These are phyloP conservation scores for Eunapius fragilis DNA, from an alignment of 37 sponge, comb jelly and placozoan genomes.

Conservation along the genomic window DNA sequence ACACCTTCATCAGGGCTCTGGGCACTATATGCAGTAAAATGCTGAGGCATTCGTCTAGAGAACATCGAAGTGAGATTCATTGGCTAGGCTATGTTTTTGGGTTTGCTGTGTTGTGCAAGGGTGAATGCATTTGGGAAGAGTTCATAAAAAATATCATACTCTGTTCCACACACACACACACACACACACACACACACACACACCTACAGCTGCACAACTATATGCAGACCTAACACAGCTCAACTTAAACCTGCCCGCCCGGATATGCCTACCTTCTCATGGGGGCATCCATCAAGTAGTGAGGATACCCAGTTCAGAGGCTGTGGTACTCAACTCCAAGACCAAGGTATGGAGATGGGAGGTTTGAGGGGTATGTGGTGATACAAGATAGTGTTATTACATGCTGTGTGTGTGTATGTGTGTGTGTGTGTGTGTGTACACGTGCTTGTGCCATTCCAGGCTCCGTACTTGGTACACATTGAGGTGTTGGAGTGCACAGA, in stretches of 20 bases:
- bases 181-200: too few species aligned
- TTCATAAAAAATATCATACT: too few species aligned
- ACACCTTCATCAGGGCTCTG: constrained; percentile 56
- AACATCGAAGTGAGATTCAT: constrained; percentile 69
- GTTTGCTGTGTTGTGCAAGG: too few species aligned
- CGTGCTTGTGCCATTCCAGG: constrained; percentile 34
- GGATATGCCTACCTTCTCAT: constrained; percentile 81
- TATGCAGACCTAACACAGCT: constrained; percentile 92
- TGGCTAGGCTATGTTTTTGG: background rate
- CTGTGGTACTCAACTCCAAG: constrained; percentile 94
- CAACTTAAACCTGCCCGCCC: constrained; percentile 94
- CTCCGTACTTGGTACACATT: constrained; percentile 86
- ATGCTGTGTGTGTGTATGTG: background rate
- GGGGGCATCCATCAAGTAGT: constrained; percentile 75
- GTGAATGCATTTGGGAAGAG: too few species aligned
- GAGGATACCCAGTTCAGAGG: constrained; percentile 85
- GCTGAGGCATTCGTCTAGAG: constrained; percentile 53
- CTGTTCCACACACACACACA: too few species aligned
- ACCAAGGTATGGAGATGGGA: constrained; percentile 56
- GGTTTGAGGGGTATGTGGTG: background rate
- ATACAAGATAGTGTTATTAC: background rate
- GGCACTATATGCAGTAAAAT: constrained; percentile 73
- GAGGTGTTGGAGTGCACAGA: constrained; percentile 82
- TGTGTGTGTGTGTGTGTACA: constrained; percentile 5
- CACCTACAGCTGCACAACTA: constrained; percentile 77